Conservation (phyloP, 2,797 vertebrate genomes). For the Urophycis tenuis region DNA sequence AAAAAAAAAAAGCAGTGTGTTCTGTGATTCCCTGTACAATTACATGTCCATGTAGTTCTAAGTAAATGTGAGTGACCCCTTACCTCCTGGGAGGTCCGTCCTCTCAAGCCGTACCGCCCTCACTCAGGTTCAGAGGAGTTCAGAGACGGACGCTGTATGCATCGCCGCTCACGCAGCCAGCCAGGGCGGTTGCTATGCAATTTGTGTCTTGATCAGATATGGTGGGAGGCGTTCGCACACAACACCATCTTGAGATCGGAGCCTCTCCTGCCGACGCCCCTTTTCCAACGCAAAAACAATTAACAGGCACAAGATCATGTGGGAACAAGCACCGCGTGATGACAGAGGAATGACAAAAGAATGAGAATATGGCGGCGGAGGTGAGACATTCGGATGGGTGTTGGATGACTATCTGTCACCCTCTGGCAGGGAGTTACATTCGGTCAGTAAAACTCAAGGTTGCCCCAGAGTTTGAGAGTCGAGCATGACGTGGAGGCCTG, state of each 20-base stretch:
- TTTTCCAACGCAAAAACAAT: slow-evolving; percentile 17
- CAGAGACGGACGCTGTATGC: neutral
- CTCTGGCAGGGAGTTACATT: neutral
- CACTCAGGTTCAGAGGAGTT: slow-evolving; percentile 47
- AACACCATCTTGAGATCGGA: slow-evolving; percentile 15
- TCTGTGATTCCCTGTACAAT: neutral
- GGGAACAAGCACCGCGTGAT: slow-evolving; percentile 11
- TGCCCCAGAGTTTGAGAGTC: neutral
- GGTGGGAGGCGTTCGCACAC: slow-evolving; percentile 13
- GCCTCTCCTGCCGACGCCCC: slow-evolving; percentile 20
- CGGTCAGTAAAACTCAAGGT: neutral
- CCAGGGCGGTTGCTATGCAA: slow-evolving; percentile 29
- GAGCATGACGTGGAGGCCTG: neutral
- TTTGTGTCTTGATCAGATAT: slow-evolving; percentile 23
- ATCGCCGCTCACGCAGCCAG: slow-evolving; percentile 23
- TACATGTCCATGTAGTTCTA: neutral
- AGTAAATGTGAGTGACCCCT: neutral
- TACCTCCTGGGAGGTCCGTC: slow-evolving; percentile 18
- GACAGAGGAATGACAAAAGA: slow-evolving; percentile 22
- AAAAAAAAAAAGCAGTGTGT: neutral
- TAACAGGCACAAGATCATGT: slow-evolving; percentile 15
- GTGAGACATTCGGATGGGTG: neutral
- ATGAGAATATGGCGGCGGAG: slow-evolving; percentile 11
- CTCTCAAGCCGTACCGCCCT: slow-evolving; percentile 39
- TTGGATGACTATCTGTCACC: neutral